Percentiles rank a stretch among this genome's conserved stretches.
Conservation (phyloP, 2,113 vertebrate genomes). For the Hepsetus odoe region DNA sequence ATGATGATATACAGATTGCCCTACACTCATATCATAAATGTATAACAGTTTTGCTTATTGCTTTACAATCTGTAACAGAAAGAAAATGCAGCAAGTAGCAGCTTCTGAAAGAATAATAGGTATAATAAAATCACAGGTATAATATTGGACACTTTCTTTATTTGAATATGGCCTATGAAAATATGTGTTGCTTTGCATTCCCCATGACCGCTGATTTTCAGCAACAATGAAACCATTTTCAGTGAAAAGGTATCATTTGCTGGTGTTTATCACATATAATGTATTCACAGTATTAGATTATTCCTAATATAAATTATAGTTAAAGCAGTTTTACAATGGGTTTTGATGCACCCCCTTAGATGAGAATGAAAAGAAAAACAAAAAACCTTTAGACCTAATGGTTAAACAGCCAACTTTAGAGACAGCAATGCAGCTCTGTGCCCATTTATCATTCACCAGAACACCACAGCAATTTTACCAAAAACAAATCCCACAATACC, state of each 20-base stretch:
- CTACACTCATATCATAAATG: background rate
- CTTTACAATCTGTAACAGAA: background rate
- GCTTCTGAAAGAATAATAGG: background rate
- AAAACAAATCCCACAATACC: background rate
- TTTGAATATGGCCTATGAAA: background rate
- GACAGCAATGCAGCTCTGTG: background rate
- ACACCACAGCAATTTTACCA: background rate
- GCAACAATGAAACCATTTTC: background rate
- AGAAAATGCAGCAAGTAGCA: background rate
- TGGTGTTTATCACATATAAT: too few relatives aligned
- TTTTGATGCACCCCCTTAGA: background rate
- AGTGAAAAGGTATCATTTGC: background rate
- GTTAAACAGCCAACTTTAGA: constrained; percentile 4
- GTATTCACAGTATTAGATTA: background rate
- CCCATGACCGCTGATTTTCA: background rate
- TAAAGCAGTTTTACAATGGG: background rate
- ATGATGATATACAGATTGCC: background rate
- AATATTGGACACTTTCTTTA: background rate
- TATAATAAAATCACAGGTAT: background rate
- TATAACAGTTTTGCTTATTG: background rate
- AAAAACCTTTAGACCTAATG: background rate
- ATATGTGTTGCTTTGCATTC: background rate
- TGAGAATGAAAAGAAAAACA: background rate
- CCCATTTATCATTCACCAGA: background rate
- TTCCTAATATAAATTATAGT: background rate